Base-by-base conservation (phyloP, 2,888 invertebrate species). In the Amphipoea oculea region DNA sequence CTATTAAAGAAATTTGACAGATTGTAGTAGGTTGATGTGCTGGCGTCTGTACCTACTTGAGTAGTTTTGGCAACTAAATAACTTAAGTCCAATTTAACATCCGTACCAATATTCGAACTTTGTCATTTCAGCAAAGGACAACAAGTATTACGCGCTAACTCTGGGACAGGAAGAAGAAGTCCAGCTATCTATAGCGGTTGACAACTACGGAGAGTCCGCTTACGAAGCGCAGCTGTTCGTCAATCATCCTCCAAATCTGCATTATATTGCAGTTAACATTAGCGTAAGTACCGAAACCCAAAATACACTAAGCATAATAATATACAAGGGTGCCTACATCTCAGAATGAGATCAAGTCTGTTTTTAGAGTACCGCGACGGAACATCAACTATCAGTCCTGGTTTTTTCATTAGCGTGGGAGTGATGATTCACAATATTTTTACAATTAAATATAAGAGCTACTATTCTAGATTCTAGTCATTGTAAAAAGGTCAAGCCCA, bases 141-240 rank as follows among this genome's bases (percentile, higher is more conserved):
- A 94, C 60, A 92, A 93, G 71, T 91, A 96, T 7, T 97, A 97
- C 86, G 95, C 96, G 0, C 90, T 98, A 11, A 97, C 97, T 40
- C 94, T 99, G 89, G 99, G 99, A 0, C 97, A 98, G 90, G 97
- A 98, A 76, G 98, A 98, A 78, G 98, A 98, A 92, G 97, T 99
- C 51, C 97, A 98, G 76, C 96, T 99, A 0, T 97, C 98, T 57
- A 97, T 99, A 20, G 97, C 97, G 17, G 98, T 99, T 1, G 97
- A 97, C 76, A 99, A 99, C 94, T 94, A 97, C 42, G 98, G 98
- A 0, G 99, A 99, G 93, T 98, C 99, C 0, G 99, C 99, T 0
- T 99, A 99, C 91, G 99, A 99, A 94, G 98, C 99, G 0, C 98
- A 98, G 90, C 92, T 99, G 42, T 98, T 98, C 90, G 97, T 99